Evolutionary conservation across 2,797 vertebrate species (phyloP), one percentile per base, ranked within the genome.

Genomic region (Chiloscyllium punctatum): DNA sequence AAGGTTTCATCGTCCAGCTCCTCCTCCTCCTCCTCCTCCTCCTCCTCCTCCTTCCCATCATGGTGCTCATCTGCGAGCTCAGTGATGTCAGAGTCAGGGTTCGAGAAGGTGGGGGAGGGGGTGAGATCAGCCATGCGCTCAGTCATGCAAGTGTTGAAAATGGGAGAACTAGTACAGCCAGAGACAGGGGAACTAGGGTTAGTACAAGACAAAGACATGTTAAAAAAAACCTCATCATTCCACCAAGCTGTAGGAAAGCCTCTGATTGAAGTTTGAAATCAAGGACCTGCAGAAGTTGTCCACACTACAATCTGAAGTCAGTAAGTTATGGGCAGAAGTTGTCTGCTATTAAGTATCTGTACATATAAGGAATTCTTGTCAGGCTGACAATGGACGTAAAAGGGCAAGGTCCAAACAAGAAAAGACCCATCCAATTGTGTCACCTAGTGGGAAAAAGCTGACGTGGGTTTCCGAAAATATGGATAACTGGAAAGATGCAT

Each of bases 111-210:
- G 97, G 99, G 99, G 98, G 99, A 99, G 97, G 99, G 98, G 98
- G 98, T 99, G 97, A 98, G 98, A 98, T 99, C 99, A 98, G 98
- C 99, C 98, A 98, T 98, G 98, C 98, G 98, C 98, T 99, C 98
- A 97, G 98, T 99, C 99, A 99, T 99, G 99, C 99, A 99, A 97
- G 99, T 98, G 98, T 98, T 98, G 98, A 99, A 99, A 98, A 99
- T 98, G 97, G 98, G 98, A 98, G 98, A 98, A 98, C 99, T 99
- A 98, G 98, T 98, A 98, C 98, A 98, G 98, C 99, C 99, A 98
- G 98, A 99, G 98, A 98, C 97, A 99, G 97, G 98, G 98, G 98
- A 98, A 98, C 98, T 98, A 97, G 97, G 98, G 98, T 99, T 99
- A 99, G 99, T 98, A 98, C 97, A 97, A 98, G 98, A 98, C 97